Evolutionary conservation across 1,140 invertebrate species (phyloP).

Genomic region (Drosophila neocordata): DNA sequence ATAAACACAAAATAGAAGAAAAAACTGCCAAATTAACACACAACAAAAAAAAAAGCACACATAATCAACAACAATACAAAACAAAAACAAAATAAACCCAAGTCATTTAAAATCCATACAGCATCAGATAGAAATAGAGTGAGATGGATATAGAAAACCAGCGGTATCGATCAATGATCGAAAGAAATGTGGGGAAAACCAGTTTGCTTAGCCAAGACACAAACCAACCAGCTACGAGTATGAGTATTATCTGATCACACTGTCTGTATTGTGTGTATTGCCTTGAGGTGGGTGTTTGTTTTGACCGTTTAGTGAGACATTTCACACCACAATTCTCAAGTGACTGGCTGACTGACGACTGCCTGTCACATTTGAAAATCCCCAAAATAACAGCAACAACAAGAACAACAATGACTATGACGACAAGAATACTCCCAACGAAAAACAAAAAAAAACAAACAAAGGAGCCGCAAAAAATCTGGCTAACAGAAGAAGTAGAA

Average conservation of each 20-base stretch:
- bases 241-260: slow-evolving; percentile 41
- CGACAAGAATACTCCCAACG: slow-evolving; percentile 26
- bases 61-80: background rate
- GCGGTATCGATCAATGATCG: slow-evolving; percentile 7
- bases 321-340: slow-evolving; percentile 63
- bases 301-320: slow-evolving; percentile 73
- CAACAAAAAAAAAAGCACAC: background rate
- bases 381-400: slow-evolving; percentile 46
- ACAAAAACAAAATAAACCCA: slow-evolving; percentile 27
- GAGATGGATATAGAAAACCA: background rate
- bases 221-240: slow-evolving; percentile 32
- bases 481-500: slow-evolving; percentile 29
- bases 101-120: slow-evolving; percentile 33
- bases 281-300: slow-evolving; percentile 69
- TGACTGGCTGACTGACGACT: slow-evolving; percentile 50
- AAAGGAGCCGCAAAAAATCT: slow-evolving; percentile 40
- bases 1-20: slow-evolving; percentile 7
- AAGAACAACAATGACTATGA: slow-evolving; percentile 48
- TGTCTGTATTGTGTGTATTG: slow-evolving; percentile 5
- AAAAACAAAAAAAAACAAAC: slow-evolving; percentile 32
- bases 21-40: slow-evolving; percentile 77
- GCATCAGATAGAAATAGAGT: background rate
- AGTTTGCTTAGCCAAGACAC: slow-evolving; percentile 65
- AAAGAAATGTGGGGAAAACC: slow-evolving; percentile 47
- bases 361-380: slow-evolving; percentile 63